Evolutionary conservation across 2,797 vertebrate species (phyloP).

Genomic region (Tapirus indicus): DNA sequence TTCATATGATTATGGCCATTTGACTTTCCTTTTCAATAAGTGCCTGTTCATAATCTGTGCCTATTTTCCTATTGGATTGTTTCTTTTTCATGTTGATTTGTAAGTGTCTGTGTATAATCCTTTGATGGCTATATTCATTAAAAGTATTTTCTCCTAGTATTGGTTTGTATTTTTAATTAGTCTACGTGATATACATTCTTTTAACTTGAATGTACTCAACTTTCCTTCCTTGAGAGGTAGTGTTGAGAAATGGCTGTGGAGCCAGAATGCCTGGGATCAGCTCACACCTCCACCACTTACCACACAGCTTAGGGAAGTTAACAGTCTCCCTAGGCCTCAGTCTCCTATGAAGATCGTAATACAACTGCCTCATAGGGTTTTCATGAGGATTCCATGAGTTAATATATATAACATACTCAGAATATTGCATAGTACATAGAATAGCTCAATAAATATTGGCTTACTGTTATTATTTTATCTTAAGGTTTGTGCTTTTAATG

Average conservation of each 20-base stretch:
- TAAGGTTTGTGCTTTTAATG: not conserved
- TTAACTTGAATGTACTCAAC: not conserved
- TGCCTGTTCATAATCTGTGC: not conserved
- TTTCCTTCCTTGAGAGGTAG: not conserved
- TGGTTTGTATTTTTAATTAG: not conserved
- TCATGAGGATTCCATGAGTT: not conserved
- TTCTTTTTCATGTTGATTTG: conserved; percentile 19
- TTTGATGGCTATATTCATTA: conserved; percentile 15
- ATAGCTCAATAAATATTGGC: conserved; percentile 23
- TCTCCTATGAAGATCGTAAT: conserved; percentile 10
- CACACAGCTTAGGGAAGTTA: not conserved
- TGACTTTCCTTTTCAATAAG: conserved; percentile 12
- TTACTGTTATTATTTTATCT: conserved; percentile 5
- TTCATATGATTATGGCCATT: not conserved
- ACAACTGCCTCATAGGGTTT: not conserved
- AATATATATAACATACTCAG: not conserved
- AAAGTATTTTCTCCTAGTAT: conserved; percentile 38
- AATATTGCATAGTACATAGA: not conserved
- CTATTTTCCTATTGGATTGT: conserved; percentile 26
- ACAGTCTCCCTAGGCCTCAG: not conserved
- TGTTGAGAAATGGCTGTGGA: not conserved
- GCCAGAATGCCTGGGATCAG: not conserved
- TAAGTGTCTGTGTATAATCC: not conserved
- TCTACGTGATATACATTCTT: not conserved
- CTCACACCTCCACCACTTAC: not conserved